These are phyloP conservation scores for Limnephilus marmoratus DNA, from an alignment of 2,888 invertebrate genomes.

Conservation along the genomic window DNA sequence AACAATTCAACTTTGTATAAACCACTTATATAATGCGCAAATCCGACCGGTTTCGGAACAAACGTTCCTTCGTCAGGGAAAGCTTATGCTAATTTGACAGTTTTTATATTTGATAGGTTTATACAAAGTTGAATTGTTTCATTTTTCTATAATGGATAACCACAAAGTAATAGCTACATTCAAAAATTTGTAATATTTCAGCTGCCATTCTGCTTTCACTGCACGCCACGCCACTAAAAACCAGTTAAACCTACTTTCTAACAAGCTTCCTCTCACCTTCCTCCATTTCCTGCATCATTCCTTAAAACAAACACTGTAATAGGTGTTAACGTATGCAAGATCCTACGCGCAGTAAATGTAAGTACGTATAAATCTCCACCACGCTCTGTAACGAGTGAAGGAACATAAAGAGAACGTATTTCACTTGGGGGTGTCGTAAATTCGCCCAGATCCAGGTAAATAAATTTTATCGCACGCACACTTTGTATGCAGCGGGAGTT, in stretches of 20 bases:
- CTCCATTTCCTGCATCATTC: background rate
- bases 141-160: too few species aligned
- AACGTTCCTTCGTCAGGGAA: too few species aligned
- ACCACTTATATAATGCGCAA: too few species aligned
- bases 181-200: too few species aligned
- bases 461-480: constrained; percentile 40
- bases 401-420: constrained; percentile 24
- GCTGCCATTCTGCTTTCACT: too few species aligned
- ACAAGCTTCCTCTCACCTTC: background rate
- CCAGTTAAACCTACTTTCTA: background rate
- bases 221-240: background rate
- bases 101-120: too few species aligned
- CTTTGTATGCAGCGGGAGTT: constrained; percentile 37
- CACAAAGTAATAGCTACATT: too few species aligned
- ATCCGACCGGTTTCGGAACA: too few species aligned
- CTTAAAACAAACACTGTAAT: background rate
- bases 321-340: background rate
- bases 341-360: background rate
- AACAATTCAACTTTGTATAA: too few species aligned
- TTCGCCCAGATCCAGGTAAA: constrained; percentile 22
- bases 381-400: constrained; percentile 10
- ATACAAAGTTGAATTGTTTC: too few species aligned
- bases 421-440: constrained; percentile 36
- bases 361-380: background rate
- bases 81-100: too few species aligned